A percentile compares a stretch with the other conserved stretches of the same genome.
Evolutionary conservation across 2,888 invertebrate species (phyloP).

Genomic region (Cloeon dipterum): DNA sequence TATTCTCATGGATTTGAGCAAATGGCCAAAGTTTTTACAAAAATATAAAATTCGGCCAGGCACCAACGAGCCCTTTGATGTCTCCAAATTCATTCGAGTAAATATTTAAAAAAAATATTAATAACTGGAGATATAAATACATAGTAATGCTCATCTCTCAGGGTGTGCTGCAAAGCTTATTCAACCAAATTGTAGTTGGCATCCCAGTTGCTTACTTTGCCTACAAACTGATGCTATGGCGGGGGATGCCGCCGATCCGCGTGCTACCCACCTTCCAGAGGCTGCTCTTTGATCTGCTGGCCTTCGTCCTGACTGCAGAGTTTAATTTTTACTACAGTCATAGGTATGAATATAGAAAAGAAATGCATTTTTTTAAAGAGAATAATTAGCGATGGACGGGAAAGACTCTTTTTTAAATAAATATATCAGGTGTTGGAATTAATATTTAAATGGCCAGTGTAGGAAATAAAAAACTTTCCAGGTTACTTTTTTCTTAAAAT

Average conservation of each 20-base stretch:
- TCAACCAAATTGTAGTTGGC: conserved; percentile 50
- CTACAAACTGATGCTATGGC: conserved; percentile 36
- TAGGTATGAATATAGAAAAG: conserved; percentile 23
- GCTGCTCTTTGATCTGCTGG: conserved; percentile 45
- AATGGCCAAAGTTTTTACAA: conserved; percentile 42
- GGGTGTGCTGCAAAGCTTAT: conserved; percentile 42
- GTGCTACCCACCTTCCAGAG: conserved; percentile 56
- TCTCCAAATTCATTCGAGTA: conserved; percentile 29
- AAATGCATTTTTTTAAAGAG: too few relatives aligned
- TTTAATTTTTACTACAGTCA: conserved; percentile 68
- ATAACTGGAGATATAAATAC: not conserved
- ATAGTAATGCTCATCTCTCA: conserved; percentile 12
- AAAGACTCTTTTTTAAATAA: too few relatives aligned
- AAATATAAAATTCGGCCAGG: conserved; percentile 66
- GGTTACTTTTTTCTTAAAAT: too few relatives aligned
- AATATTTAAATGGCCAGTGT: too few relatives aligned
- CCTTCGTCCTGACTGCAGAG: conserved; percentile 55
- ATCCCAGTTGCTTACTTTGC: conserved; percentile 35
- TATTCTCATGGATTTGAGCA: conserved; percentile 47
- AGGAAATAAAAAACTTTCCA: too few relatives aligned
- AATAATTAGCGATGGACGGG: too few relatives aligned
- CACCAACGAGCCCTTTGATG: conserved; percentile 52
- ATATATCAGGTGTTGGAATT: too few relatives aligned
- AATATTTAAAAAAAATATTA: conserved; percentile 11
- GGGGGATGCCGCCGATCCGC: conserved; percentile 38